phyloP scores from a whole-genome alignment of 2,113 vertebrate genomes.

The Bujurquina vittata region DNA sequence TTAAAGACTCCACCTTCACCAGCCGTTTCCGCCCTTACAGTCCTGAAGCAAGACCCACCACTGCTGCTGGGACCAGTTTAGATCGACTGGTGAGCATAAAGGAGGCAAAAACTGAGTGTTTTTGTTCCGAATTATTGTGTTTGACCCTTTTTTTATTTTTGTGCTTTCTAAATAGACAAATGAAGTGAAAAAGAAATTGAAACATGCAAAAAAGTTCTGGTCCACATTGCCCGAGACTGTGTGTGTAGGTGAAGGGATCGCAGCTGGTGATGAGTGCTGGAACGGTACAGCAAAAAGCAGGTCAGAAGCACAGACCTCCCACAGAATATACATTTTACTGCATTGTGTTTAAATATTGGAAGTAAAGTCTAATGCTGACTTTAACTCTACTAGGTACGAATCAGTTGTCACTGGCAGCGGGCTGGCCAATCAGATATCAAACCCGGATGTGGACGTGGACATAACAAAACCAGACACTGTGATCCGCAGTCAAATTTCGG shows the following conservation, averaged over 20 bases:
- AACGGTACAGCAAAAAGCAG: conserved; percentile 96
- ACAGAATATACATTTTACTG: background rate
- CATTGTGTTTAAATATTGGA: background rate
- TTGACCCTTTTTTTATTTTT: background rate
- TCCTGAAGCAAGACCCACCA: conserved; percentile 91
- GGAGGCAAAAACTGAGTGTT: background rate
- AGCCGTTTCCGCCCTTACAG: conserved; percentile 93
- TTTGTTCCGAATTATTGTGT: background rate
- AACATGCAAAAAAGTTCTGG: conserved; percentile 97
- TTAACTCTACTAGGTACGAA: conserved; percentile 84
- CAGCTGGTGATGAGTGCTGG: conserved; percentile 85
- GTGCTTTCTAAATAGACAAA: conserved; percentile 79
- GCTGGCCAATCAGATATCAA: conserved; percentile 92
- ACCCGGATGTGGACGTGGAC: conserved; percentile 95
- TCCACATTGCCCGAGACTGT: conserved; percentile 92
- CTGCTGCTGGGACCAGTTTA: conserved; percentile 93
- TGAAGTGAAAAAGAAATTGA: conserved; percentile 96
- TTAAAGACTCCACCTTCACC: conserved; percentile 84
- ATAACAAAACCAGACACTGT: conserved; percentile 90
- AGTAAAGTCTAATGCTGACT: background rate
- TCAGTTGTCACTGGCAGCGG: conserved; percentile 92
- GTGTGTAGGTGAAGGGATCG: conserved; percentile 88
- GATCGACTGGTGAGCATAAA: conserved; percentile 89
- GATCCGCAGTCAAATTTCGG: conserved; percentile 92
- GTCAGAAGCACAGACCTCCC: conserved; percentile 66